Percentiles rank a stretch among this genome's conserved stretches.
phyloP scores from a whole-genome alignment of 2,113 vertebrate genomes.

The Anoplopoma fimbria region DNA sequence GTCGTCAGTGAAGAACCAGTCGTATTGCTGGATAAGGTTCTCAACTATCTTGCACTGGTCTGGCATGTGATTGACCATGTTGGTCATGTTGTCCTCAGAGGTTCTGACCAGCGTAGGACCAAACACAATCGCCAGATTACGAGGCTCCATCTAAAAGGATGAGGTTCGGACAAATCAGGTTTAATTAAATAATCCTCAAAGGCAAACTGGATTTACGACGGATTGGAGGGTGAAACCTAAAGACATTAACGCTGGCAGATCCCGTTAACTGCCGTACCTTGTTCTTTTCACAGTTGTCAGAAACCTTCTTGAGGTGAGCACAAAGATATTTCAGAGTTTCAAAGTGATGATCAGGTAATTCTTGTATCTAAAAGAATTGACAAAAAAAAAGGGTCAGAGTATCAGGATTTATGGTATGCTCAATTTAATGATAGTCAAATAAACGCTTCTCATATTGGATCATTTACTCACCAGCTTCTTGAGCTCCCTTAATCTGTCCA shows the following conservation, averaged over 20 bases:
- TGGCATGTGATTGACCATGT: constrained; percentile 99
- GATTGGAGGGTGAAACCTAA: not conserved
- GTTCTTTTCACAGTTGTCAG: constrained; percentile 98
- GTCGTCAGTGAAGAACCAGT: constrained; percentile 99
- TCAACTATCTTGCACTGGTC: constrained; percentile 99
- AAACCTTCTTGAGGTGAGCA: constrained; percentile 94
- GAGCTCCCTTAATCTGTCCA: constrained; percentile 93
- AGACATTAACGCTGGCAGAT: not conserved
- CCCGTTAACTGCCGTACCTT: constrained; percentile 85
- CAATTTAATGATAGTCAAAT: not conserved
- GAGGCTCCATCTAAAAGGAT: constrained; percentile 93
- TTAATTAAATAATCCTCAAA: constrained; percentile 8
- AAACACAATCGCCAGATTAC: constrained; percentile 98
- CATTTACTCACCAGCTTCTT: constrained; percentile 92
- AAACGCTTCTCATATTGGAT: not conserved
- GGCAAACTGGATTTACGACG: not conserved
- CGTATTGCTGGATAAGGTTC: constrained; percentile 97
- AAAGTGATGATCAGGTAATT: constrained; percentile 95
- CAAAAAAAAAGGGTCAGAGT: not conserved
- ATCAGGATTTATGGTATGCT: not conserved
- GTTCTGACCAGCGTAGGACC: constrained; percentile 97
- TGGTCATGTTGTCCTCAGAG: constrained; percentile 99
- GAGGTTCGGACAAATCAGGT: not conserved
- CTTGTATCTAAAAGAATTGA: constrained; percentile 86
- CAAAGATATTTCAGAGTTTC: constrained; percentile 98